phyloP scores from a whole-genome alignment of 1,140 invertebrate genomes.

The Temnothorax curvispinosus region DNA sequence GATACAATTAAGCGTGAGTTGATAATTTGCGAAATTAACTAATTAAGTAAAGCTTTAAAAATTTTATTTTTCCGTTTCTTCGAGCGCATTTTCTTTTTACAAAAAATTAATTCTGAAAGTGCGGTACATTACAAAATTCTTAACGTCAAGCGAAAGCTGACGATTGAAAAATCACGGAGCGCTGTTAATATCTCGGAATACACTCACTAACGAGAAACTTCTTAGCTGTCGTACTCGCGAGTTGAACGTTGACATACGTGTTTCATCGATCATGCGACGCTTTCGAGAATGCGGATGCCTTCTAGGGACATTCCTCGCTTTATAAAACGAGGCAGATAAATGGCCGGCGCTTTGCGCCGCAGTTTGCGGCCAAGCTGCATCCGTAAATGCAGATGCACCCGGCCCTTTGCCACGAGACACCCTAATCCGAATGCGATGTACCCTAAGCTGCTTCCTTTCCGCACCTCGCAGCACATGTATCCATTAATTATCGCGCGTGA shows the following conservation, averaged over 20 bases:
- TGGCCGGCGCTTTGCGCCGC: slow-evolving; percentile 6
- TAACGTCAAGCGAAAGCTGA: background rate
- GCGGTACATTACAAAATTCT: background rate
- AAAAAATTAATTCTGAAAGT: slow-evolving; percentile 1
- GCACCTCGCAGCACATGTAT: slow-evolving; percentile 31
- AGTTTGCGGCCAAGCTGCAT: slow-evolving; percentile 4
- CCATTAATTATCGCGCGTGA: slow-evolving; percentile 45
- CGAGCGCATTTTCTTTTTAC: background rate
- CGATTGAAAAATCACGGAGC: background rate
- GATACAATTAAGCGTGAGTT: background rate
- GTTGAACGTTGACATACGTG: slow-evolving; percentile 47
- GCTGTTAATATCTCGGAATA: background rate
- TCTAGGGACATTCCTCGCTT: background rate
- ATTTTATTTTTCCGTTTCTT: background rate
- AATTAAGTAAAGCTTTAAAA: background rate
- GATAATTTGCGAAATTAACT: background rate
- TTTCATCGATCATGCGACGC: slow-evolving; percentile 45
- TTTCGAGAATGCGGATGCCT: slow-evolving; percentile 27
- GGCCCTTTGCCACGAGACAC: slow-evolving; percentile 17
- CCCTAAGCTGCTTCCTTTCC: slow-evolving; percentile 22
- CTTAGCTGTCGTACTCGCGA: background rate
- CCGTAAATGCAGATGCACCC: slow-evolving; percentile 38
- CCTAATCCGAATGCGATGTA: slow-evolving; percentile 27
- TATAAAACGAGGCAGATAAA: slow-evolving; percentile 42
- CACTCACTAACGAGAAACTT: slow-evolving; percentile 3